A percentile compares a stretch with the other conserved stretches of the same genome.
These are phyloP conservation scores for Apostichopus californicus DNA, from an alignment of 35 echinoderm and acorn worm genomes.

Conservation along the genomic window DNA sequence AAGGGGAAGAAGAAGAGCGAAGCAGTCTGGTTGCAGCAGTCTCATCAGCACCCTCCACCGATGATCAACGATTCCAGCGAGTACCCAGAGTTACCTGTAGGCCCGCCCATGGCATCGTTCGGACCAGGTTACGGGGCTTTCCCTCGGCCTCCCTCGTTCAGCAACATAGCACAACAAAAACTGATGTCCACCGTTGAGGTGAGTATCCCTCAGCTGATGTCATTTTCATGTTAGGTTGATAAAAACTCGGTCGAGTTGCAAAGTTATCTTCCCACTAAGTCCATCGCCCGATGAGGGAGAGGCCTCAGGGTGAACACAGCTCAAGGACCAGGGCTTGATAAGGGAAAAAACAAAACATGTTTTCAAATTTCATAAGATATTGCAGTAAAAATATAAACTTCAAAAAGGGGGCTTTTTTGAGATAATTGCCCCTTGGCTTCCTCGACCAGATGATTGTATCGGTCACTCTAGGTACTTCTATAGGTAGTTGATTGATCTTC, in stretches of 20 bases:
- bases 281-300: too few species aligned
- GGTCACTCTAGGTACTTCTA: neutral
- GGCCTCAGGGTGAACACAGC: too few species aligned
- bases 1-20: slow-evolving; percentile 32
- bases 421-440: neutral
- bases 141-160: neutral
- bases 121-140: neutral
- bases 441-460: neutral
- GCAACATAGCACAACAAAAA: slow-evolving; percentile 50
- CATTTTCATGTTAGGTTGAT: too few species aligned
- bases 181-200: slow-evolving; percentile 11
- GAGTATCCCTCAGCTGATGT: neutral
- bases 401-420: too few species aligned
- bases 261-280: too few species aligned
- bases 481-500: neutral
- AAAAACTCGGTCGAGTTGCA: too few species aligned
- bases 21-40: neutral
- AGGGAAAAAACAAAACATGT: neutral
- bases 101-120: neutral
- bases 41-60: slow-evolving; percentile 26
- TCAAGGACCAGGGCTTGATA: too few species aligned
- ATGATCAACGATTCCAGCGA: slow-evolving; percentile 69
- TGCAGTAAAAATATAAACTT: too few species aligned
- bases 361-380: too few species aligned
- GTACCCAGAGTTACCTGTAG: slow-evolving; percentile 76